phyloP scores from a whole-genome alignment of 2,888 invertebrate genomes.

The Sminthurides aquaticus region DNA sequence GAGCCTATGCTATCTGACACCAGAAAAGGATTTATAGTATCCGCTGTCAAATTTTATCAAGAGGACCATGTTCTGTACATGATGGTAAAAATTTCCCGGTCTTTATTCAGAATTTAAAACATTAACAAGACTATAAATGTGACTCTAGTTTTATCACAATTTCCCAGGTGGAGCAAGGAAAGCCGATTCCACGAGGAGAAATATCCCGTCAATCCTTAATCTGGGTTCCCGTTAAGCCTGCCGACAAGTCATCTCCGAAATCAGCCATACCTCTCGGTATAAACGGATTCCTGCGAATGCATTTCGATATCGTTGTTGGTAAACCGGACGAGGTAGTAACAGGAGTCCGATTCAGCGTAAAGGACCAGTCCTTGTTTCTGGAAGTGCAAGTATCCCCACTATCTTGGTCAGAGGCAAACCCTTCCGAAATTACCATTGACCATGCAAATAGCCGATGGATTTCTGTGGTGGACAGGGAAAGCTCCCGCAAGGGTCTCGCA shows the following conservation, averaged over 20 bases:
- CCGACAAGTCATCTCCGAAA: constrained; percentile 1
- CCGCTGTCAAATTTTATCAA: constrained; percentile 20
- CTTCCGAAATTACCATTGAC: not conserved
- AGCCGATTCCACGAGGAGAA: constrained; percentile 13
- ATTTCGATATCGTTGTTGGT: constrained; percentile 21
- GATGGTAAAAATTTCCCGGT: too few species aligned
- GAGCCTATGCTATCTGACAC: constrained; percentile 11
- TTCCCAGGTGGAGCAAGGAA: constrained; percentile 24
- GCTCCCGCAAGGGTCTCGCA: not conserved
- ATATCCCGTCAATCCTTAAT: not conserved
- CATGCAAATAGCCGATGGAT: constrained; percentile 13
- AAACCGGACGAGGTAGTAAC: constrained; percentile 19
- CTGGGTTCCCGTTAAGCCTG: constrained; percentile 4
- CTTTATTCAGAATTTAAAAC: too few species aligned
- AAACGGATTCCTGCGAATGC: constrained; percentile 14
- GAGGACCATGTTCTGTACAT: constrained; percentile 13
- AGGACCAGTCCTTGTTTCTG: constrained; percentile 12
- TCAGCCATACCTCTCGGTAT: constrained; percentile 16
- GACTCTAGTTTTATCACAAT: not conserved
- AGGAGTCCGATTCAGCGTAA: constrained; percentile 14
- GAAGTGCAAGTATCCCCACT: constrained; percentile 22
- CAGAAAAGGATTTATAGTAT: constrained; percentile 9
- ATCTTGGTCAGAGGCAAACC: constrained; percentile 12
- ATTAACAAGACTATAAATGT: not conserved
- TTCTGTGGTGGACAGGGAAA: not conserved